These are phyloP conservation scores for Lonchura striata DNA, from an alignment of 2,113 vertebrate species.

Conservation along the genomic window DNA sequence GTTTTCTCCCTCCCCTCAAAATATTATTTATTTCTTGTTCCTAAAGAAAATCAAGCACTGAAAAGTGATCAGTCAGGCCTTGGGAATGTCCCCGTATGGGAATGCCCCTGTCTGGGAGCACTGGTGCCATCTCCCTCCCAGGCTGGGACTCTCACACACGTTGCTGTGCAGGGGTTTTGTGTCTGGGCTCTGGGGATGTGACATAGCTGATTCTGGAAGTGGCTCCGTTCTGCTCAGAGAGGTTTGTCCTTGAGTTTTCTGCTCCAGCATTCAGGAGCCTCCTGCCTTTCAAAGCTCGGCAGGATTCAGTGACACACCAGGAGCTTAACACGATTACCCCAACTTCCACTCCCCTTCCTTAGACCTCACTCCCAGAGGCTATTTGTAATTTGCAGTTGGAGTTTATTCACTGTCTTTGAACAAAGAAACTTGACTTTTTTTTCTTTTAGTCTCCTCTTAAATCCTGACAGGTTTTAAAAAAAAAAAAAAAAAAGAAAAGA, in stretches of 20 bases:
- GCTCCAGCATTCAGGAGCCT: not conserved
- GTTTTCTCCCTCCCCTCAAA: not conserved
- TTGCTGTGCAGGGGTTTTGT: not conserved
- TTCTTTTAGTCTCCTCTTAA: not conserved
- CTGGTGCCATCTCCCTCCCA: not conserved
- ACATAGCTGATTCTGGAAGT: not conserved
- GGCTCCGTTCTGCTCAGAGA: not conserved
- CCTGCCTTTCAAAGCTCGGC: not conserved
- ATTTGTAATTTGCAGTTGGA: not conserved
- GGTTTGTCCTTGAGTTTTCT: not conserved
- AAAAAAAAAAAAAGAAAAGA: not conserved
- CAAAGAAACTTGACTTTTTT: not conserved
- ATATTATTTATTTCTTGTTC: not conserved
- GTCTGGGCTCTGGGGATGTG: not conserved
- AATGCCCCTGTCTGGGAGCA: not conserved
- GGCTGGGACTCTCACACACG: not conserved
- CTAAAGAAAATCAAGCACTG: not conserved
- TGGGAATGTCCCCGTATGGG: not conserved
- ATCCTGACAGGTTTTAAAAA: not conserved
- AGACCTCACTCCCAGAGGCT: not conserved
- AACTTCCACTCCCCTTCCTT: not conserved
- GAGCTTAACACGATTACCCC: not conserved
- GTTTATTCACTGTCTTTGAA: conserved; percentile 11
- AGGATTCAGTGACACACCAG: not conserved
- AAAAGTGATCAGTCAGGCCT: not conserved